phyloP scores from a whole-genome alignment of 2,888 invertebrate genomes.

The Malthinus seriepunctatus region DNA sequence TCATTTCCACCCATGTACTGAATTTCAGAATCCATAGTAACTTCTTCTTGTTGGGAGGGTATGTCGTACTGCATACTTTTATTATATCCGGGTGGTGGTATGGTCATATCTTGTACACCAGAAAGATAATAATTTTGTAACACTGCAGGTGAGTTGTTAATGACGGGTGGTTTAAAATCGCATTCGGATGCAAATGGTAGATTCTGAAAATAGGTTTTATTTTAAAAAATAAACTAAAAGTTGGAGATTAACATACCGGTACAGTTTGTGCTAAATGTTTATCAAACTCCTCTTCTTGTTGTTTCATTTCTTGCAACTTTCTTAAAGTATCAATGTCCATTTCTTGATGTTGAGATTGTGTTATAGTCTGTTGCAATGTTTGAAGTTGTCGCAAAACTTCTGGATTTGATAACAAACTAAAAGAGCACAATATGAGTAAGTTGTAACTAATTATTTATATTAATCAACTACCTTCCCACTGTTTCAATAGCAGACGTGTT shows the following conservation, averaged over 20 bases:
- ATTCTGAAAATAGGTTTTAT: slow-evolving; percentile 54
- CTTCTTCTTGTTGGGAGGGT: slow-evolving; percentile 49
- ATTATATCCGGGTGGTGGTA: slow-evolving; percentile 61
- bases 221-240: background rate
- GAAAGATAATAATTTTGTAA: slow-evolving; percentile 39
- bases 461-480: slow-evolving; percentile 34
- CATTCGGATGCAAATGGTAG: slow-evolving; percentile 69
- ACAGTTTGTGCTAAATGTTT: slow-evolving; percentile 75
- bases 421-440: slow-evolving; percentile 35
- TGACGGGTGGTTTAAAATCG: slow-evolving; percentile 60
- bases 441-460: background rate
- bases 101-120: slow-evolving; percentile 53
- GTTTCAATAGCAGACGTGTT: slow-evolving; percentile 35
- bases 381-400: slow-evolving; percentile 90
- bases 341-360: slow-evolving; percentile 60
- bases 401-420: slow-evolving; percentile 78
- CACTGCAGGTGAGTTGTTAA: slow-evolving; percentile 42
- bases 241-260: slow-evolving; percentile 57
- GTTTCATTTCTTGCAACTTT: slow-evolving; percentile 70
- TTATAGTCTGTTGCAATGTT: slow-evolving; percentile 59
- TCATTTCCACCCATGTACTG: slow-evolving; percentile 62
- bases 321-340: slow-evolving; percentile 72
- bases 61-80: slow-evolving; percentile 43
- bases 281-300: slow-evolving; percentile 76
- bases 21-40: slow-evolving; percentile 65